Conservation (phyloP, 2,888 invertebrate genomes). For the Tricholauxania praeusta region DNA sequence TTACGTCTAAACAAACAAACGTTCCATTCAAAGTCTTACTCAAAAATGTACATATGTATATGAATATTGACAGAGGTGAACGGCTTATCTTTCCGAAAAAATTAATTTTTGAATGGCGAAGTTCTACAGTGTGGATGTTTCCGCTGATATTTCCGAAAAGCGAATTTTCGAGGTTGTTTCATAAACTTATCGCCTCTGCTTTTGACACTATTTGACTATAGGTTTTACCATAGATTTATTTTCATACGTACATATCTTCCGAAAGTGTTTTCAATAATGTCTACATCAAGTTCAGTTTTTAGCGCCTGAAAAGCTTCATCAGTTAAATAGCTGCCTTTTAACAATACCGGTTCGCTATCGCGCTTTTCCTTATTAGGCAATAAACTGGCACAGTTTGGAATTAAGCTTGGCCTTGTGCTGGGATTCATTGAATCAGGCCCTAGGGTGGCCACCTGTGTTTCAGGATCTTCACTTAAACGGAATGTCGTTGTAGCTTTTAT, state of each 20-base stretch:
- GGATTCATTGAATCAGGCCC: slow-evolving; percentile 77
- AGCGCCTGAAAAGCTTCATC: slow-evolving; percentile 65
- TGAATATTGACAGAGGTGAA: no score
- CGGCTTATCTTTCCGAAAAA: no score
- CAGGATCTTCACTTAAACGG: slow-evolving; percentile 73
- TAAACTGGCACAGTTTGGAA: slow-evolving; percentile 64
- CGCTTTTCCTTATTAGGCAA: slow-evolving; percentile 58
- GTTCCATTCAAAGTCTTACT: no score
- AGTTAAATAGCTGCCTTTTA: slow-evolving; percentile 66
- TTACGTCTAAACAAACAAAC: no score
- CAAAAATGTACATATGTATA: no score
- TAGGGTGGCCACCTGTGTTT: slow-evolving; percentile 77
- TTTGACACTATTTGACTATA: no score
- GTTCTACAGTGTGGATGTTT: no score
- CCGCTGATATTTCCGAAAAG: no score
- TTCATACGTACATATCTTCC: slow-evolving; percentile 60
- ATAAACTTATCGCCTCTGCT: no score
- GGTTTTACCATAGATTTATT: neutral
- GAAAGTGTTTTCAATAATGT: slow-evolving; percentile 66
- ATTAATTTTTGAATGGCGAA: no score
- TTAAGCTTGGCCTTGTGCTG: slow-evolving; percentile 76
- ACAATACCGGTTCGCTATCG: slow-evolving; percentile 62
- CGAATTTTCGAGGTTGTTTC: no score
- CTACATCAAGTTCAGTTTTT: slow-evolving; percentile 63
- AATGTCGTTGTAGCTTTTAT: slow-evolving; percentile 58